Percentiles rank a stretch among this genome's conserved stretches.
These are phyloP conservation scores for Okamejei kenojei DNA, from an alignment of 2,797 vertebrate genomes.

Conservation along the genomic window DNA sequence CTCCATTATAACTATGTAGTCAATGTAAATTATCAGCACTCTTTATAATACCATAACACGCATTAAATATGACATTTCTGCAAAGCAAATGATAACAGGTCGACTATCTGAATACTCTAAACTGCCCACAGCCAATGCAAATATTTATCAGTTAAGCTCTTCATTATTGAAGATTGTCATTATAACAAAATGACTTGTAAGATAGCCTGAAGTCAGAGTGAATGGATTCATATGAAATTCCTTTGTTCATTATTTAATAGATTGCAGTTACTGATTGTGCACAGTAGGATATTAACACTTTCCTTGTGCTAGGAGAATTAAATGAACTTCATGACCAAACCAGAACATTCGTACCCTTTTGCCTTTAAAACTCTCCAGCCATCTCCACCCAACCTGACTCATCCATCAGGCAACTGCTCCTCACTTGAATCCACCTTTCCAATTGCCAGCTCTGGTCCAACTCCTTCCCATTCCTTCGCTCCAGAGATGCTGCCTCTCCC, in stretches of 20 bases:
- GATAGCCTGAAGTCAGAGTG: neutral
- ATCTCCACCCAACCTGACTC: no score
- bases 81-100: neutral
- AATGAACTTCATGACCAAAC: neutral
- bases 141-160: neutral
- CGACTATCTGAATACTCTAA: neutral
- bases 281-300: neutral
- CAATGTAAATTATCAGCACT: neutral
- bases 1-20: neutral
- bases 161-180: neutral
- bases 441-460: no score
- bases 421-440: no score
- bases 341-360: neutral
- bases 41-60: neutral
- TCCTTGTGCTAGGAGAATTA: neutral
- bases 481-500: no score
- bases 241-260: neutral
- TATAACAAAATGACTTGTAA: neutral
- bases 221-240: constrained; percentile 9
- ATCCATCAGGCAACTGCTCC: no score
- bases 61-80: neutral
- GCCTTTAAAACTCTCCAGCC: no score
- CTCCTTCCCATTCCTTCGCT: no score
- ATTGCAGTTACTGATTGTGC: neutral
- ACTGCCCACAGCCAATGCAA: neutral